Base-by-base conservation (phyloP, 1,140 invertebrate genomes). In the Leptinotarsa lineolata region DNA sequence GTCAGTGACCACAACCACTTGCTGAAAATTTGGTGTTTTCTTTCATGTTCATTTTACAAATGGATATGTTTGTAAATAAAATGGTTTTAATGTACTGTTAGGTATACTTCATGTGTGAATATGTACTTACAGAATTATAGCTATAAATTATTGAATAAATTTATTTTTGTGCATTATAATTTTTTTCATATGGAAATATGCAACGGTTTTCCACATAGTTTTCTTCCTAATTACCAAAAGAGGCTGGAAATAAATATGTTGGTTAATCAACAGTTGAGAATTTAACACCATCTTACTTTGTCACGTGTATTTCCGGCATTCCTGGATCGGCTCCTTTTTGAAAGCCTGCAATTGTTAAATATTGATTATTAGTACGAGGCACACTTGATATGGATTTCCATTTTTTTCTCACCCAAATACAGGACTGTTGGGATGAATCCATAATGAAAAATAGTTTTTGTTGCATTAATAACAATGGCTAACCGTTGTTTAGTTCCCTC, bases 401-500 rank as follows among this genome's bases (percentile, higher is more conserved):
- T 72, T 54, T 45, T 66, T 16, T 22, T 20, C 84, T 87, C 87
- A 92, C 91, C 91, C 85, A 92, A 85, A 85, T 90, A 92, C 4
- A 92, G 76, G 39, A 91, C 87, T 13, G 89, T 86, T 2, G 91
- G 91, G 73, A 92, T 89, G 66, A 91, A 92, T 44, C 89, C 90
- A 88, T 90, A 92, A 77, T 91, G 91, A 73, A 91, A 91, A 66
- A 88, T 83, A 4, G 86, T 87, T 83, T 91, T 91, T 4, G 86
- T 85, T 3, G 88, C 75, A 16, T 87, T 86, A 48, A 91, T 84
- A 12, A 92, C 87, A 8, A 88, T 81, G 15, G 86, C 85, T 46
- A 92, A 81, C 80, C 90, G 88, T 76, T 90, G 87, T 81, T 91
- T 91, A 2, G 85, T 87, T 54, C 84, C 84, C 8, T 84, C 81